Base-by-base conservation (phyloP, 2,888 invertebrate genomes). In the Dynastes grantii region DNA sequence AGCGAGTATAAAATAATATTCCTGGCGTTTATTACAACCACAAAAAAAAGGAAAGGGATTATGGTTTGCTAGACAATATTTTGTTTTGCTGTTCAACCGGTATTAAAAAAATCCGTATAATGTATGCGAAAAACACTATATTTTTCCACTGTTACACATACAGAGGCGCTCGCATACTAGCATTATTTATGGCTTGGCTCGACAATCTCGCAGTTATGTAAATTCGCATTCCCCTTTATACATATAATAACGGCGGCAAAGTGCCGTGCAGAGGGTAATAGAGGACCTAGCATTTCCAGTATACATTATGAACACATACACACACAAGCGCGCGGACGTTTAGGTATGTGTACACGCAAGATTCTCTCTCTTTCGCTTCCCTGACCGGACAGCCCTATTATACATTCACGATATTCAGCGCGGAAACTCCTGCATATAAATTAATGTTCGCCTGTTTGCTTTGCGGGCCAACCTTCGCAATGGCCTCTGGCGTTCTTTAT, bases 381-480 rank as follows among this genome's bases (percentile, higher is more conserved):
- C 55, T 76, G 80, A 75, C 80, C 80, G 78, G 61, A 8, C 73
- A 61, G 63, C 40, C 55, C 55, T 80, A 82, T 82, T 83, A 81
- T 81, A 81, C 81, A 82, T 82, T 82, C 82, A 82, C 80, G 76
- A 79, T 78, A 79, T 77, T 79, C 80, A 77, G 71, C 65, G 79
- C 78, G 80, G 77, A 77, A 82, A 82, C 83, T 81, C 78, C 81
- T 82, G 83, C 82, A 84, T 83, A 84, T 83, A 83, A 83, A 84
- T 84, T 83, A 82, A 82, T 81, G 81, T 79, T 77, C 81, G 81
- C 80, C 79, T 82, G 81, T 83, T 81, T 83, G 81, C 83, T 80
- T 81, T 80, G 79, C 79, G 77, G 79, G 80, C 78, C 79, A 79
- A 82, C 82, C 81, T 82, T 82, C 82, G 80, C 81, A 79, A 76